Percentiles rank a stretch among this genome's conserved stretches.
phyloP scores from a whole-genome alignment of 2,113 vertebrate genomes.

The Herpetotheres cachinnans region DNA sequence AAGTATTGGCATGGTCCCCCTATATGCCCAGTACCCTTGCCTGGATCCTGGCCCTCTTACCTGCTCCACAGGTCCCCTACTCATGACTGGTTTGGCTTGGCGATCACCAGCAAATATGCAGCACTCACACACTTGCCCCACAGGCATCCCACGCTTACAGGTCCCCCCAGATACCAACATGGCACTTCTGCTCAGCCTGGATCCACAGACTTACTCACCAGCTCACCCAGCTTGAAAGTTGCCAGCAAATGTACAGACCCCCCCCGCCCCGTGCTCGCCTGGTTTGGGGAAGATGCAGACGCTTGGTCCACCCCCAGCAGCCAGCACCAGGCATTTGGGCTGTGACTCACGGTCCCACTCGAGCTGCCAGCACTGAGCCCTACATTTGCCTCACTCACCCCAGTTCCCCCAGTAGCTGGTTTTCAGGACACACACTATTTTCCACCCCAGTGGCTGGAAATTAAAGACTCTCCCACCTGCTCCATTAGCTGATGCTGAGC shows the following conservation, averaged over 20 bases:
- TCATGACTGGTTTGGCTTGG: background rate
- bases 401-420: background rate
- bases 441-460: background rate
- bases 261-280: fast-evolving
- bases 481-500: background rate
- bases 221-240: background rate
- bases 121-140: background rate
- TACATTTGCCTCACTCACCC: background rate
- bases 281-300: background rate
- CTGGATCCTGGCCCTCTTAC: background rate
- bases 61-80: background rate
- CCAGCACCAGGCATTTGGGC: background rate
- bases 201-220: too few species aligned
- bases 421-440: background rate
- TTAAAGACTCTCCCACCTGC: background rate
- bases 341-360: background rate
- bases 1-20: fast-evolving
- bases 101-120: fast-evolving
- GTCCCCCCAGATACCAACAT: background rate
- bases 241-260: background rate
- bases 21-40: background rate
- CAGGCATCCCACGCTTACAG: background rate
- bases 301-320: background rate
- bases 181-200: too few species aligned
- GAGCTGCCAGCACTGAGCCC: background rate